Evolutionary conservation across 2,113 vertebrate species (phyloP).

Genomic region (Thymallus thymallus): DNA sequence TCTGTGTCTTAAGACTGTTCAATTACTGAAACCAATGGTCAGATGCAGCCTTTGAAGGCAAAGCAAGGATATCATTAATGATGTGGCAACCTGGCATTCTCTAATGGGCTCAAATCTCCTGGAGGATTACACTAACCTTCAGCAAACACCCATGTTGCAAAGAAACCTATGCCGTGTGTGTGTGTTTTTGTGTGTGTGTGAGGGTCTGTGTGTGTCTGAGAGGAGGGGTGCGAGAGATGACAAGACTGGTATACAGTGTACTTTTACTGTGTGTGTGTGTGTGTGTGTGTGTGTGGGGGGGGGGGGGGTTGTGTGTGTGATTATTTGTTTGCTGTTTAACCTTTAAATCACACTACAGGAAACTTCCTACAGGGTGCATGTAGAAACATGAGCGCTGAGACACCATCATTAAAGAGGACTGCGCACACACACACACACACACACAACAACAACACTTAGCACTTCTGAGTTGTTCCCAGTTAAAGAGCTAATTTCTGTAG

Average conservation of each 20-base stretch:
- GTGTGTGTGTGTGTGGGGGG: background rate
- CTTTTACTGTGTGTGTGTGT: background rate
- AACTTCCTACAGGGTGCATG: background rate
- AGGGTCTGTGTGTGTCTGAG: background rate
- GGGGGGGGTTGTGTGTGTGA: background rate
- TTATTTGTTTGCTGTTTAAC: slow-evolving; percentile 36
- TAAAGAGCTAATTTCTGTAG: slow-evolving; percentile 57
- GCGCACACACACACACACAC: background rate
- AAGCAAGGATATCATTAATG: background rate
- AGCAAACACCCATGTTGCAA: background rate
- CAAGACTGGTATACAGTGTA: no score
- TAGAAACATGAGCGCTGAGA: slow-evolving; percentile 17
- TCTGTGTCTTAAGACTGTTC: background rate
- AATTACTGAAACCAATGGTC: background rate
- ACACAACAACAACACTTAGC: slow-evolving; percentile 11
- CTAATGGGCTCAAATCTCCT: background rate
- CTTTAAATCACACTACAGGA: slow-evolving; percentile 12
- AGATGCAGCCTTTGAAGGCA: background rate
- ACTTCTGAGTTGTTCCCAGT: slow-evolving; percentile 16
- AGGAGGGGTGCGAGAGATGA: no score
- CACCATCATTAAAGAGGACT: slow-evolving; percentile 23
- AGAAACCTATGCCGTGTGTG: background rate
- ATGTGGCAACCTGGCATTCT: background rate
- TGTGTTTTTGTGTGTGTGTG: background rate
- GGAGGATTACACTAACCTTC: background rate